Evolutionary conservation across 1,140 invertebrate species (phyloP), one percentile per base, ranked within the genome.

Genomic region (Diabrotica virgifera): DNA sequence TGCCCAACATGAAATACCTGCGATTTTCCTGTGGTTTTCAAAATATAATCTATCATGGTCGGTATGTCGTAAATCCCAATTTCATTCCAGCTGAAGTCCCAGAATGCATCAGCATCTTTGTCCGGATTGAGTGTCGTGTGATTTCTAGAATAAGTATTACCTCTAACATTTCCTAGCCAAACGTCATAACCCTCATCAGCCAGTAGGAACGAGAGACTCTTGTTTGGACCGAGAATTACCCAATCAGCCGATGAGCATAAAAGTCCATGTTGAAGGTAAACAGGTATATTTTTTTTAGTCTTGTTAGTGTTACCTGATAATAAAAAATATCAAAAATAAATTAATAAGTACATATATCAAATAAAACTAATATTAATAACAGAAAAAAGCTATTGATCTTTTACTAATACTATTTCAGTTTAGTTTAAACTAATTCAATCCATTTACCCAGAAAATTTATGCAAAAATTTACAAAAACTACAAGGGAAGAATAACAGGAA

Each of bases 141-240:
- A 11, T 81, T 81, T 56, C 81, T 79, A 0, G 87, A 88, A 70
- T 90, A 90, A 0, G 80, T 79, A 68, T 88, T 90, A 10, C 89
- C 89, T 38, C 87, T 77, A n/a, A 80, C 78, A 71, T 89, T 88
- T 0, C 82, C 83, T 70, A 88, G 67, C 87, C 87, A 89, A 0
- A 89, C 86, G 65, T 88, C 87, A 69, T 83, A 88, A 1, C 84
- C 85, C n/a, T 70, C 73, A 66, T 87, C 83, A 0, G 81, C 80
- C 6, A 88, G 74, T 6, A 83, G 74, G 62, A 77, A 63, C n/a
- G 52, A 60, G 87, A 54, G 53, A 9, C 37, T 36, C 37, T 38
- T 54, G 7, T 46, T 46, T 5, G 55, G 40, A 36, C 85, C 84
- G 38, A 83, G 78, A 3, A 88, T 77, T 10, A 91, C 69, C 82